phyloP scores from a whole-genome alignment of 2,888 invertebrate genomes.

The Bombylius discolor region DNA sequence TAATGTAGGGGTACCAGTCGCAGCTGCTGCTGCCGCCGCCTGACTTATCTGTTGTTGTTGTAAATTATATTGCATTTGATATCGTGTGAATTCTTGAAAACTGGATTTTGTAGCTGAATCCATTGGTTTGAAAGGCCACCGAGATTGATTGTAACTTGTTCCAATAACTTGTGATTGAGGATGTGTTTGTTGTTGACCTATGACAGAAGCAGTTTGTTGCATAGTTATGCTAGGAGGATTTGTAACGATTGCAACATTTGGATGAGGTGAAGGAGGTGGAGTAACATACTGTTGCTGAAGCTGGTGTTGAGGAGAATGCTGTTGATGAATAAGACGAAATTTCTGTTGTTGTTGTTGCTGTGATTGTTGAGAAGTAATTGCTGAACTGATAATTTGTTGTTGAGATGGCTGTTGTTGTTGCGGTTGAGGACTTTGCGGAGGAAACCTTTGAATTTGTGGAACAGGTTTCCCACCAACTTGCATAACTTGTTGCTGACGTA shows the following conservation, averaged over 20 bases:
- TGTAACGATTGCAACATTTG: slow-evolving; percentile 9
- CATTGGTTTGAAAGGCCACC: slow-evolving; percentile 41
- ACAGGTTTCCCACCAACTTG: slow-evolving; percentile 16
- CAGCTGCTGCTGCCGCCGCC: slow-evolving; percentile 30
- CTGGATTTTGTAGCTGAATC: slow-evolving; percentile 49
- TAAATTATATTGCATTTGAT: slow-evolving; percentile 50
- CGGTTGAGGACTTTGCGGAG: slow-evolving; percentile 24
- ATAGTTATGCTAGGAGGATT: not conserved
- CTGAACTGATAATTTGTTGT: slow-evolving; percentile 9
- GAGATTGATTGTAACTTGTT: slow-evolving; percentile 24
- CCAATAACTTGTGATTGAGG: slow-evolving; percentile 7
- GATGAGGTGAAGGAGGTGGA: slow-evolving; percentile 17
- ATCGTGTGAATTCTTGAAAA: slow-evolving; percentile 50
- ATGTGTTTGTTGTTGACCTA: not conserved
- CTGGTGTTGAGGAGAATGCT: not conserved
- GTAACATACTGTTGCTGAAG: slow-evolving; percentile 5
- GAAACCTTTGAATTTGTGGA: not conserved
- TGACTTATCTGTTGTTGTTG: slow-evolving; percentile 37
- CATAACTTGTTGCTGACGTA: slow-evolving; percentile 8
- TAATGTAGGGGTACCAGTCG: slow-evolving; percentile 13
- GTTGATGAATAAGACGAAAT: slow-evolving; percentile 1
- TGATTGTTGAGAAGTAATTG: not conserved
- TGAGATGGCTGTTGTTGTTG: slow-evolving; percentile 20
- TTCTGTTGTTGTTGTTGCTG: slow-evolving; percentile 12
- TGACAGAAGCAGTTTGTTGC: not conserved